Evolutionary conservation across 1,140 invertebrate genomes (phyloP).

Genomic region (Apis cerana): DNA sequence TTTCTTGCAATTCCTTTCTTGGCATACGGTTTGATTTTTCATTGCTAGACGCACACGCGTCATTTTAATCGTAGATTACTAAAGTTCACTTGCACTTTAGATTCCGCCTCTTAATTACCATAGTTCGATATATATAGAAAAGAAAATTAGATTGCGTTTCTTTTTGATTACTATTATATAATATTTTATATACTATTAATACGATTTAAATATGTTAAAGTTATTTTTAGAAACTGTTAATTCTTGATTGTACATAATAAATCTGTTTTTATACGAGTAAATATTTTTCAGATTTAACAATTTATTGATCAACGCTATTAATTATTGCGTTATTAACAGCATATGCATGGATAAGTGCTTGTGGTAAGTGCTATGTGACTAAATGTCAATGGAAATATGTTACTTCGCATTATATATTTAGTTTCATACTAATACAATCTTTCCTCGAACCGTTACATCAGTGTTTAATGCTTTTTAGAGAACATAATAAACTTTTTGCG

Average conservation of each 20-base stretch:
- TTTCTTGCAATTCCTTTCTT: background rate
- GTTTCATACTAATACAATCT: background rate
- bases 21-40: background rate
- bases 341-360: background rate
- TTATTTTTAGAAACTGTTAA: too few relatives aligned
- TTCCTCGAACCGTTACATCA: background rate
- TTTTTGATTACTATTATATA: too few relatives aligned
- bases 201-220: background rate
- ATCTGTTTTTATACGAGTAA: background rate
- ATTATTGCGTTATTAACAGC: conserved; percentile 20
- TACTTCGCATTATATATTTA: background rate
- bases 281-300: background rate
- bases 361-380: background rate
- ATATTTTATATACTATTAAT: background rate
- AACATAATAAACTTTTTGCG: background rate
- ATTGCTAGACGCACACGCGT: background rate
- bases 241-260: background rate
- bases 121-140: background rate
- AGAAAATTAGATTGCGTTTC: background rate
- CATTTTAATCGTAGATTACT: background rate
- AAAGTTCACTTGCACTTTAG: conserved; percentile 21
- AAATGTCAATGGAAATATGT: conserved; percentile 4
- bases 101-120: background rate
- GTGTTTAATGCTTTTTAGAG: too few relatives aligned
- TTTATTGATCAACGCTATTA: background rate